These are phyloP conservation scores for Mamestra brassicae DNA, from an alignment of 2,888 invertebrate species.

Conservation along the genomic window DNA sequence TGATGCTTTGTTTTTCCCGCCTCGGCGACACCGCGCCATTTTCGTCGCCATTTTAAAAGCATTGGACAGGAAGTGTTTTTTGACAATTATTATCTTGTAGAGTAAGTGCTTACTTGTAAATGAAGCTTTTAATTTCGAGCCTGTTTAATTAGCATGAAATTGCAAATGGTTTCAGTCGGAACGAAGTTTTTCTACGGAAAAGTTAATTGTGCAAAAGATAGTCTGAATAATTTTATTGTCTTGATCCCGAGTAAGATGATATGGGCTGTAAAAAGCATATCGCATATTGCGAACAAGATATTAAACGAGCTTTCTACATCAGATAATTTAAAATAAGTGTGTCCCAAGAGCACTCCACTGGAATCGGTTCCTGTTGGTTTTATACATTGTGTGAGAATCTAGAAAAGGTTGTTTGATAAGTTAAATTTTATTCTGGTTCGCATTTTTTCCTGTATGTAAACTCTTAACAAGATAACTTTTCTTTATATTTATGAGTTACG, in stretches of 20 bases:
- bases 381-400: background rate
- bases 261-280: constrained; percentile 12
- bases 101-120: constrained; percentile 44
- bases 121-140: constrained; percentile 48
- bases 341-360: background rate
- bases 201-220: constrained; percentile 12
- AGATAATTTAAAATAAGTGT: constrained; percentile 19
- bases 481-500: background rate
- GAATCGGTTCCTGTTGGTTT: constrained; percentile 3
- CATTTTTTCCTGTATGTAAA: background rate
- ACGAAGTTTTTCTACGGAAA: constrained; percentile 36
- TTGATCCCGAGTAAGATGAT: constrained; percentile 10
- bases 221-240: constrained; percentile 12
- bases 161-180: constrained; percentile 27
- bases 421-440: background rate
- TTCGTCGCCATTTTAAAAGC: constrained; percentile 69
- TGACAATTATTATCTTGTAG: constrained; percentile 73
- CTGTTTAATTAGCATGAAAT: constrained; percentile 52
- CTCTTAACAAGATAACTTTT: constrained; percentile 23
- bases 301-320: constrained; percentile 6
- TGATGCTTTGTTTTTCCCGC: constrained; percentile 59
- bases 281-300: constrained; percentile 11
- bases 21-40: constrained; percentile 63
- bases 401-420: constrained; percentile 1
- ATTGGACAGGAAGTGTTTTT: constrained; percentile 67